phyloP scores from a whole-genome alignment of 2,113 vertebrate genomes.

The Odobenus rosmarus region DNA sequence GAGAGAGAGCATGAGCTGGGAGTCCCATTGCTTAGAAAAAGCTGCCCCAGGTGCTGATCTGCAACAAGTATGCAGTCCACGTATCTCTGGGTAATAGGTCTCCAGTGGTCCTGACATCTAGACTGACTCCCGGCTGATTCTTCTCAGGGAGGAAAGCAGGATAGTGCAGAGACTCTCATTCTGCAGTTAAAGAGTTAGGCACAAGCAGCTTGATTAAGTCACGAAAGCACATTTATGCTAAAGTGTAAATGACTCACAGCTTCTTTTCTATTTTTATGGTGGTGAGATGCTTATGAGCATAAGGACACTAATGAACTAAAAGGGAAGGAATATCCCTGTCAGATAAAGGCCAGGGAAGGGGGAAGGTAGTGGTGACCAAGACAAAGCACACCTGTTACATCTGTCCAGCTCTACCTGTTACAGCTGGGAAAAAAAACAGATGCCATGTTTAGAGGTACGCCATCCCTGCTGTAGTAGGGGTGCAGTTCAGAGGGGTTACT shows the following conservation, averaged over 20 bases:
- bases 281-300: conserved; percentile 33
- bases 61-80: neutral
- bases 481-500: neutral
- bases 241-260: conserved; percentile 61
- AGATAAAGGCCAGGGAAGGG: neutral
- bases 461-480: neutral
- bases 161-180: neutral
- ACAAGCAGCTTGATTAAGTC: conserved; percentile 37
- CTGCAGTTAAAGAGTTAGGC: neutral
- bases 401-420: neutral
- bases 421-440: neutral
- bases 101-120: neutral
- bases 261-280: conserved; percentile 56
- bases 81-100: neutral
- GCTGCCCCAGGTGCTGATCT: neutral
- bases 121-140: neutral
- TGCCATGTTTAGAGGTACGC: no score
- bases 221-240: conserved; percentile 36
- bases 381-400: neutral
- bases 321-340: neutral
- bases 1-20: neutral
- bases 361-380: neutral
- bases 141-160: neutral
- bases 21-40: neutral
- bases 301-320: conserved; percentile 21